These are phyloP conservation scores for Ceramica pisi DNA, from an alignment of 2,888 invertebrate species.

Conservation along the genomic window DNA sequence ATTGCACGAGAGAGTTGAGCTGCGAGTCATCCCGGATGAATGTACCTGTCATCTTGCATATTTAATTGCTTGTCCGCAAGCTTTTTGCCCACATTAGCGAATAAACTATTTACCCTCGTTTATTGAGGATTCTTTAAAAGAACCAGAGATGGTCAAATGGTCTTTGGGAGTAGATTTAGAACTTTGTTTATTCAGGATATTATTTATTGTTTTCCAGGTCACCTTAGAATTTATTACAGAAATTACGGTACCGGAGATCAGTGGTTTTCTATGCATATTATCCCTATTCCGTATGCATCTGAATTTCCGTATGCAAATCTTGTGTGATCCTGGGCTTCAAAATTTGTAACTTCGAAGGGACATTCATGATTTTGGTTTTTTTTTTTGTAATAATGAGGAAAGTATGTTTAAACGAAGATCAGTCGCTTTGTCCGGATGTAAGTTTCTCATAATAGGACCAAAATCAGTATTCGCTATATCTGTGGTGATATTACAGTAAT, in stretches of 20 bases:
- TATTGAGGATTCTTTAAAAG: neutral
- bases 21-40: neutral
- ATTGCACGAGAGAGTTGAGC: neutral
- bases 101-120: neutral
- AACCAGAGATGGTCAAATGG: neutral
- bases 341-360: neutral
- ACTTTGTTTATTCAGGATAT: neutral
- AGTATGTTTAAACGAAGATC: neutral
- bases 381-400: neutral
- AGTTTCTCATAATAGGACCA: neutral
- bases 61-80: neutral
- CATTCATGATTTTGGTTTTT: neutral
- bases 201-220: neutral
- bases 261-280: neutral
- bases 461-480: neutral
- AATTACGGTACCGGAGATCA: neutral
- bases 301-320: neutral
- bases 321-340: neutral
- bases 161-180: neutral
- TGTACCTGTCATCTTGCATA: neutral
- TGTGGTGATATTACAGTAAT: neutral
- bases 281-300: neutral
- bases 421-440: neutral
- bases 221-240: constrained; percentile 7
- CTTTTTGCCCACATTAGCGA: constrained; percentile 1